Percentiles rank a stretch among this genome's conserved stretches.
These are phyloP conservation scores for Ashinkailepas kermadecensis DNA, from an alignment of 2,888 invertebrate species.

Conservation along the genomic window DNA sequence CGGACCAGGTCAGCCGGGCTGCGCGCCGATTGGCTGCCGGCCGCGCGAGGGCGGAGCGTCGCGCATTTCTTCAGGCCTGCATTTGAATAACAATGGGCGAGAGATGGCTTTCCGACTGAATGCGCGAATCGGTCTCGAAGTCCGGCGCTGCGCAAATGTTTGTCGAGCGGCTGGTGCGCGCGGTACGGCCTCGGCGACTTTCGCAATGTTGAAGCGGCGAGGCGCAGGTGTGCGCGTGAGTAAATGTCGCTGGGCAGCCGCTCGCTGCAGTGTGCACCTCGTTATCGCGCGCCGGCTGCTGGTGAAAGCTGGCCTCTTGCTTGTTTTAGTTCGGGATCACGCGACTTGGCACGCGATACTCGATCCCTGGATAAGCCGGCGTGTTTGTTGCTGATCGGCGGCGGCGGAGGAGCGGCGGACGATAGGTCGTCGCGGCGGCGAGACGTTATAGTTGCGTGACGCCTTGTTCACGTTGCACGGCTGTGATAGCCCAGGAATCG, in stretches of 20 bases:
- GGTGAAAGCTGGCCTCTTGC: background rate
- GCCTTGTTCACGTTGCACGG: too few relatives aligned
- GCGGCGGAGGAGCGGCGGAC: background rate
- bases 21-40: background rate
- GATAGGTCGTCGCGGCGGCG: background rate
- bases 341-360: background rate
- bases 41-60: background rate
- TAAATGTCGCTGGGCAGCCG: background rate
- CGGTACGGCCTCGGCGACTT: background rate
- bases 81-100: slow-evolving; percentile 16
- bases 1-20: background rate
- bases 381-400: background rate
- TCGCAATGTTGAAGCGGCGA: background rate
- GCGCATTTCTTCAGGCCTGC: background rate
- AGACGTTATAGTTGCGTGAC: background rate
- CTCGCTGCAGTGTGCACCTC: background rate
- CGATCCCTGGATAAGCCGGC: background rate
- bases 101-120: slow-evolving; percentile 8
- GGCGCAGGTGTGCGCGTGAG: background rate
- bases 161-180: background rate
- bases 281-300: background rate
- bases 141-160: slow-evolving; percentile 8
- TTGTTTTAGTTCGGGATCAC: background rate
- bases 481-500: too few relatives aligned
- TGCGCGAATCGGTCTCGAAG: slow-evolving; percentile 6